Evolutionary conservation across 1,140 invertebrate genomes (phyloP).

Genomic region (Gonioctena quinquepunctata): DNA sequence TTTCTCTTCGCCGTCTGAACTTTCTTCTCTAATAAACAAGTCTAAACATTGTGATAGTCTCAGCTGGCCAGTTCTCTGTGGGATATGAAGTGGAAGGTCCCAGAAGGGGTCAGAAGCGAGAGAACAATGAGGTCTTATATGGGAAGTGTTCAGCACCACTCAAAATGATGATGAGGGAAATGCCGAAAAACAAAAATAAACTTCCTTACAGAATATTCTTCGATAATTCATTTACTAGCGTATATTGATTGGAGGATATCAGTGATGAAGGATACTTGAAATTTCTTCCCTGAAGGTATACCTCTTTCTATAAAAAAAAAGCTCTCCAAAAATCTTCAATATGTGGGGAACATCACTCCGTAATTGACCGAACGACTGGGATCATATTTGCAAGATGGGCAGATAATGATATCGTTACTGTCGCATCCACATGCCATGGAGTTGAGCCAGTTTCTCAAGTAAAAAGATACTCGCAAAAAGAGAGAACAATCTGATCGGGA

Average conservation of each 20-base stretch:
- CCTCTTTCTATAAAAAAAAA: background rate
- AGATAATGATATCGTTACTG: conserved; percentile 42
- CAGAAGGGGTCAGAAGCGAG: no score
- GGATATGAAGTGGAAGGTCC: no score
- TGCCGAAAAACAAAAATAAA: background rate
- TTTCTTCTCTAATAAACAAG: no score
- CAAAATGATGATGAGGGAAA: background rate
- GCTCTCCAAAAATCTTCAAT: background rate
- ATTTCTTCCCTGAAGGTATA: background rate
- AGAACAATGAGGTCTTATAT: no score
- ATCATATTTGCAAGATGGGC: conserved; percentile 27
- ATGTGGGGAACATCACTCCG: background rate
- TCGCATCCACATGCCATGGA: conserved; percentile 32
- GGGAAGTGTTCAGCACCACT: background rate
- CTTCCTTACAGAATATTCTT: background rate
- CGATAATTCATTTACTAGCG: background rate
- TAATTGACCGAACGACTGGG: conserved; percentile 20
- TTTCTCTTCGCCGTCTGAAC: no score
- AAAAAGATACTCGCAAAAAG: conserved; percentile 49
- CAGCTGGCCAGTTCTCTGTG: no score
- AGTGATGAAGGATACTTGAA: background rate
- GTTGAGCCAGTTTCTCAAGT: conserved; percentile 32
- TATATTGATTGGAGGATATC: background rate
- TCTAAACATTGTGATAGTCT: no score
- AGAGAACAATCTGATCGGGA: conserved; percentile 41